A percentile compares a stretch with the other conserved stretches of the same genome.
phyloP scores from a whole-genome alignment of 2,113 vertebrate species.

The Sterna hirundo region DNA sequence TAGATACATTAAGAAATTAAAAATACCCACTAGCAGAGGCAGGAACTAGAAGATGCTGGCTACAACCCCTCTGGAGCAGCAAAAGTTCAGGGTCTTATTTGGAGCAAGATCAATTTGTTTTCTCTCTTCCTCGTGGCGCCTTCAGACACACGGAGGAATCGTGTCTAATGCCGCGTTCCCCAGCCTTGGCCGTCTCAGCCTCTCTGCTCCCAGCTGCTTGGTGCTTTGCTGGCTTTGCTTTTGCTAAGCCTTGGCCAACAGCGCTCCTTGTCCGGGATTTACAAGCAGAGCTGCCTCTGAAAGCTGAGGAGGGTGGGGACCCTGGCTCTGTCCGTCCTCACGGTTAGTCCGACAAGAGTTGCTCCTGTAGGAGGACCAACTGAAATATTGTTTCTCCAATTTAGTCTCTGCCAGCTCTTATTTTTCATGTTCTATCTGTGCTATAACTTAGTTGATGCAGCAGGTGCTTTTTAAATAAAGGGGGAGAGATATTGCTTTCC shows the following conservation, averaged over 20 bases:
- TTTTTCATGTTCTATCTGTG: constrained; percentile 36
- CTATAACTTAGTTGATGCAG: constrained; percentile 28
- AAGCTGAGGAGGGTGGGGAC: neutral
- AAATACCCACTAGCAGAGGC: neutral
- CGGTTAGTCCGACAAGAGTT: neutral
- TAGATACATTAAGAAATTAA: neutral
- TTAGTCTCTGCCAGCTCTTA: constrained; percentile 24
- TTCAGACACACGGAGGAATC: neutral
- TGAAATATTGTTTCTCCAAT: constrained; percentile 29
- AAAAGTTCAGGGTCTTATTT: neutral
- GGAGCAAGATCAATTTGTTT: neutral
- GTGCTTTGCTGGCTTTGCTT: neutral
- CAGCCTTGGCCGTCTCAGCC: neutral
- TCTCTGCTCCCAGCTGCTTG: neutral
- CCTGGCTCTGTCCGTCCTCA: neutral
- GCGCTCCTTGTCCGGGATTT: neutral
- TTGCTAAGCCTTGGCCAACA: neutral
- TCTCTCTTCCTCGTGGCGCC: fast-evolving
- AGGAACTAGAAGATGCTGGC: neutral
- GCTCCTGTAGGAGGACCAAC: neutral
- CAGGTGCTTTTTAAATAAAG: constrained; percentile 53
- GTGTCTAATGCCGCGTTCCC: neutral
- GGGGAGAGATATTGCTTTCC: neutral
- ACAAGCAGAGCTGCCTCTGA: neutral
- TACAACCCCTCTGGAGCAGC: neutral